phyloP scores from a whole-genome alignment of 2,113 vertebrate species.

The Chelonoidis abingdonii region DNA sequence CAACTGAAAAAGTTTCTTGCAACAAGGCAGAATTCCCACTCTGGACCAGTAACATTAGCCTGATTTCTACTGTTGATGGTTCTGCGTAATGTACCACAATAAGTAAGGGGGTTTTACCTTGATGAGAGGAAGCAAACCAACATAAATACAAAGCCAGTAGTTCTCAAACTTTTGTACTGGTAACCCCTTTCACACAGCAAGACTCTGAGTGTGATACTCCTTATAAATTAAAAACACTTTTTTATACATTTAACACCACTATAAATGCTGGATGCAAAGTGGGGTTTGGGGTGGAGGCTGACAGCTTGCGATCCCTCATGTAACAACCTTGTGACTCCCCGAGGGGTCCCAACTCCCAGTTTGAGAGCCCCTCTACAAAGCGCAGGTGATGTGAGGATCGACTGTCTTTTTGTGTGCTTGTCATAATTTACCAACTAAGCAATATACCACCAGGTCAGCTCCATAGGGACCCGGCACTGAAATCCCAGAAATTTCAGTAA shows the following conservation, averaged over 20 bases:
- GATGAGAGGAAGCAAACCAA: neutral
- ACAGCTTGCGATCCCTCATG: too few species aligned
- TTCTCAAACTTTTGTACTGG: too few species aligned
- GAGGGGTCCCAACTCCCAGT: too few species aligned
- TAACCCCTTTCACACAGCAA: too few species aligned
- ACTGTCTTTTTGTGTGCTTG: neutral
- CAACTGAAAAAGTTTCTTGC: slow-evolving; percentile 22
- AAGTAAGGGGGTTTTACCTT: neutral
- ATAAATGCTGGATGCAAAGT: too few species aligned
- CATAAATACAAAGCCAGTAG: neutral
- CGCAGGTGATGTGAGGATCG: neutral
- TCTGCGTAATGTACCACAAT: neutral
- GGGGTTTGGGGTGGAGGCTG: too few species aligned
- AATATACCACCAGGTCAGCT: neutral
- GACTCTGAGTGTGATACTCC: too few species aligned
- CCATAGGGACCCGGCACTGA: neutral
- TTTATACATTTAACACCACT: too few species aligned
- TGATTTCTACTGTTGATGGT: neutral
- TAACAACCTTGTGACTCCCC: too few species aligned
- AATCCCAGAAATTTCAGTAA: slow-evolving; percentile 11
- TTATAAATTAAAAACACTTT: too few species aligned
- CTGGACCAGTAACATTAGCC: neutral
- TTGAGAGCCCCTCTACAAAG: neutral
- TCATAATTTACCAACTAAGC: neutral
- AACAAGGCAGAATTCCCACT: slow-evolving; percentile 18